Percentiles rank a stretch among this genome's conserved stretches.
These are phyloP conservation scores for Heliothis virescens DNA, from an alignment of 1,140 invertebrate genomes.

Conservation along the genomic window DNA sequence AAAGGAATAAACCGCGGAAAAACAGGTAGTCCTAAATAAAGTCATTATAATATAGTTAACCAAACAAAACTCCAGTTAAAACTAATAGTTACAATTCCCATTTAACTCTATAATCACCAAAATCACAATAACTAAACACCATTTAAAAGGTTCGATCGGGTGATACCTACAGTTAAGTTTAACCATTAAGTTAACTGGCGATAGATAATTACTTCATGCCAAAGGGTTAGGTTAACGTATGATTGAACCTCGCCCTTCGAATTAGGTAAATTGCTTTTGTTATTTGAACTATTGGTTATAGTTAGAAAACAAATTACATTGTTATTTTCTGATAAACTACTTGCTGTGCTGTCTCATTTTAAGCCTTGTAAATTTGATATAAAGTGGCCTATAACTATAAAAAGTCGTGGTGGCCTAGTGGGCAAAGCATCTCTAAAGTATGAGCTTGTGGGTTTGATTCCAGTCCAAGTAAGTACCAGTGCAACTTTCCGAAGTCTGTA, in stretches of 20 bases:
- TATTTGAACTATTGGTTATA: slow-evolving; percentile 23
- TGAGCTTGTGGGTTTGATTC: too few relatives aligned
- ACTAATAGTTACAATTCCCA: not conserved
- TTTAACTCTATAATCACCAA: not conserved
- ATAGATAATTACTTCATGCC: slow-evolving; percentile 44
- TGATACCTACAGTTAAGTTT: slow-evolving; percentile 36
- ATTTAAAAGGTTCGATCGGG: slow-evolving; percentile 44
- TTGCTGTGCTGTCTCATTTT: not conserved
- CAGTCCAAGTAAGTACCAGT: too few relatives aligned
- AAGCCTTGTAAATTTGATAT: not conserved
- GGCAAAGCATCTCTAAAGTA: too few relatives aligned
- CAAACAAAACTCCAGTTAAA: not conserved
- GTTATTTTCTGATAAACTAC: not conserved
- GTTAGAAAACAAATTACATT: too few relatives aligned
- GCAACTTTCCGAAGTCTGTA: too few relatives aligned
- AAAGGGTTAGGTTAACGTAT: slow-evolving; percentile 41
- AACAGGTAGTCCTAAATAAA: too few relatives aligned
- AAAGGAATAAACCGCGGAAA: too few relatives aligned
- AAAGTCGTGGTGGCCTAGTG: too few relatives aligned
- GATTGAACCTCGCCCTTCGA: slow-evolving; percentile 37
- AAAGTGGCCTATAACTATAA: too few relatives aligned
- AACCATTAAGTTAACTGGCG: slow-evolving; percentile 43
- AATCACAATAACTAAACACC: slow-evolving; percentile 30
- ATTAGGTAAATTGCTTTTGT: slow-evolving; percentile 47
- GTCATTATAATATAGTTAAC: not conserved